Evolutionary conservation across 2,113 vertebrate species (phyloP), one percentile per base, ranked within the genome.

Genomic region (Anarhynchus alexandrinus): DNA sequence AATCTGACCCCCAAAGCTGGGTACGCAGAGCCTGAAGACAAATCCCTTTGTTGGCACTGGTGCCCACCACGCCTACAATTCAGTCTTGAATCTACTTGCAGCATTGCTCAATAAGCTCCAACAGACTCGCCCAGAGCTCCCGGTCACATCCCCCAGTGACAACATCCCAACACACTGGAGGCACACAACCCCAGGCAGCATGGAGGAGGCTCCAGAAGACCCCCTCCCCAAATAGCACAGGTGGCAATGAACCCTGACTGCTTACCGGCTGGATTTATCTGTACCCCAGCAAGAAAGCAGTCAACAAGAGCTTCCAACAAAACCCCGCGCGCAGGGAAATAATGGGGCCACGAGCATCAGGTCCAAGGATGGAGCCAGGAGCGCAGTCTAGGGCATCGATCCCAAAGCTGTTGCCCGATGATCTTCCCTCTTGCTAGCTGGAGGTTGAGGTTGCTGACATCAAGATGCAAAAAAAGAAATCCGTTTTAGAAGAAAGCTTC

Each of bases 371-470:
- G 9, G 42, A 88, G 79, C 16, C 1, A 1, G 38, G 10, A 81
- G 15, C 1, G 3, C 9, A 45, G 47, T 22, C 30, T 47, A 29
- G 30, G 15, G 15, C 66, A 71, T 15, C 2, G 3, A 84, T 38
- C n/a, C 59, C 3, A 1, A 8, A 11, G 15, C 66, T 42, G 32
- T 0, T 61, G 22, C 21, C 67, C 11, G 1, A 0, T 69, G 32
- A 59, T 73, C 43, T 84, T 58, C 40, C 34, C 64, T 64, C 58
- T 67, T 43, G 54, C 34, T 55, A 64, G 47, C 36, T 54, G 42
- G 42, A 88, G 49, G 18, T 0, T 42, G 58, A 92, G 43, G 70
- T 21, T 9, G 5, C 51, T 32, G 51, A 85, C 42, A 66, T 15
- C 17, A 19, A 66, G 61, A 77, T 6, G 13, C 16, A 19, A 86